Percentiles rank a stretch among this genome's conserved stretches.
phyloP scores from a whole-genome alignment of 2,113 vertebrate species.

The Edolisoma coerulescens region DNA sequence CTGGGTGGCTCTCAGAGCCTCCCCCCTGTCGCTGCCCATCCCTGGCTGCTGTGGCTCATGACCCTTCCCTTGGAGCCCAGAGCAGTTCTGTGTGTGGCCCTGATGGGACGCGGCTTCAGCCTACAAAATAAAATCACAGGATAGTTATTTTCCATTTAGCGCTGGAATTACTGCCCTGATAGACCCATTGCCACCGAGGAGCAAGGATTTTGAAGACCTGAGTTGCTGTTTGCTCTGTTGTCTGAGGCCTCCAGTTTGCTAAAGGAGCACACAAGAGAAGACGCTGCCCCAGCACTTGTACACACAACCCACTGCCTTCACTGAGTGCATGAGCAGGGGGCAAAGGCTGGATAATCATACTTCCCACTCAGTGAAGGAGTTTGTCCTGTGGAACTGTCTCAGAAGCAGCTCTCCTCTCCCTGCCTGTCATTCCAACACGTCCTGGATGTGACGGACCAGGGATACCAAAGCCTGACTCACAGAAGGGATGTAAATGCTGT shows the following conservation, averaged over 20 bases:
- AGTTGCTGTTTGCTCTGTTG: neutral
- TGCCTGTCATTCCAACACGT: neutral
- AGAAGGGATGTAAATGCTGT: neutral
- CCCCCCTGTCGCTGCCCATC: accelerated
- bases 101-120: neutral
- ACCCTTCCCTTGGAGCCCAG: neutral
- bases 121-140: neutral
- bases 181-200: neutral
- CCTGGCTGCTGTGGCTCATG: neutral
- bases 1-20: neutral
- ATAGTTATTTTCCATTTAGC: neutral
- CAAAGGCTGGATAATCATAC: neutral
- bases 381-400: neutral
- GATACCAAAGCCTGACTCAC: neutral
- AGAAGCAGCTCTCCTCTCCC: neutral
- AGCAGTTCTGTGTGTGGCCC: neutral
- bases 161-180: neutral
- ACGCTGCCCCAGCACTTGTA: neutral
- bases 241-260: neutral
- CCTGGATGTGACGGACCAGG: neutral
- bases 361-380: neutral
- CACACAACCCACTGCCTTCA: neutral
- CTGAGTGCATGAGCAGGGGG: accelerated
- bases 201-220: neutral
- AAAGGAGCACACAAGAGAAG: neutral